Conservation (phyloP, 2,888 invertebrate genomes). For the Nymphalis c-album region DNA sequence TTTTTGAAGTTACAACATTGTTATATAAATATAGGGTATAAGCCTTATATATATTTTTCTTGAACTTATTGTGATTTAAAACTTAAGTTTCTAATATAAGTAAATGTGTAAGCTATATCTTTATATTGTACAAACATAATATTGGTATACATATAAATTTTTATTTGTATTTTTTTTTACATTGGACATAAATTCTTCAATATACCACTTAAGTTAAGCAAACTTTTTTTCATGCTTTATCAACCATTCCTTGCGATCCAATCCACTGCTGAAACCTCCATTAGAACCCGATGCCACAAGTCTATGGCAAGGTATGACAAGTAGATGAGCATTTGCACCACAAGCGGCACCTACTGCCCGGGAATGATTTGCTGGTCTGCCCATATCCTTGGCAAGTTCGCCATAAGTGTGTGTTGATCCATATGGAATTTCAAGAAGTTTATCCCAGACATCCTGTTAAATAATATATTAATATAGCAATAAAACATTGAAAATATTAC, state of each 20-base stretch:
- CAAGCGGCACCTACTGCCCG: slow-evolving; percentile 71
- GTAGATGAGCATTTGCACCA: slow-evolving; percentile 63
- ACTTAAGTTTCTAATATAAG: too few species aligned
- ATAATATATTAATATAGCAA: not conserved
- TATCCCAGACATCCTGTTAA: slow-evolving; percentile 66
- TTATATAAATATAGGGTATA: too few species aligned
- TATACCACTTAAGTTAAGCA: slow-evolving; percentile 17
- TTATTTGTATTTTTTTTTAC: not conserved
- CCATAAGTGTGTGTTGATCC: slow-evolving; percentile 67
- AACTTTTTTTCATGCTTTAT: slow-evolving; percentile 66
- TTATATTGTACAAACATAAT: too few species aligned
- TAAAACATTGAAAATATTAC: not conserved
- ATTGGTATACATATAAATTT: not conserved
- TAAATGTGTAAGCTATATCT: too few species aligned
- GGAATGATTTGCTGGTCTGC: slow-evolving; percentile 61
- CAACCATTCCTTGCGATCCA: slow-evolving; percentile 79
- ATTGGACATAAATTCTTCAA: not conserved
- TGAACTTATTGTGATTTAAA: too few species aligned
- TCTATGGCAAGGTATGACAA: slow-evolving; percentile 72
- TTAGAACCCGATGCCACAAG: slow-evolving; percentile 59
- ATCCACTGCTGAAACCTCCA: slow-evolving; percentile 78
- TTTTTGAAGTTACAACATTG: too few species aligned
- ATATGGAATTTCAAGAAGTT: slow-evolving; percentile 62
- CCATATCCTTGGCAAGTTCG: slow-evolving; percentile 61
- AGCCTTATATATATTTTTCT: too few species aligned